Evolutionary conservation across 2,888 invertebrate genomes (phyloP).

Genomic region (Odontomyia ornata): DNA sequence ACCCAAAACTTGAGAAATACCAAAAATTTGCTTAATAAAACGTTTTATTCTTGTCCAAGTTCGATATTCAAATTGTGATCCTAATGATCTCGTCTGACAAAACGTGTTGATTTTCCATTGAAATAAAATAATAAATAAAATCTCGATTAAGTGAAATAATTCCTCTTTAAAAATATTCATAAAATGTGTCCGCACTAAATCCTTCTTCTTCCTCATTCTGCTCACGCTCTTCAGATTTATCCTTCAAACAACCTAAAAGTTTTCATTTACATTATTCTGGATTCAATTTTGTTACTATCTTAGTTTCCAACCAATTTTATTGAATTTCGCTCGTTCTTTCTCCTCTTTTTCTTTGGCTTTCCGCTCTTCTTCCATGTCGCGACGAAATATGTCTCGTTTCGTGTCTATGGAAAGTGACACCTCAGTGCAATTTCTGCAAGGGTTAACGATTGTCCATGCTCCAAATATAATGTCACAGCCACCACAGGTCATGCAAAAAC

Average conservation of each 20-base stretch:
- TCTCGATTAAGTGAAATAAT: no score
- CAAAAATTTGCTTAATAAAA: no score
- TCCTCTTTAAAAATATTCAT: conserved; percentile 1
- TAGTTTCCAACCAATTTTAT: neutral
- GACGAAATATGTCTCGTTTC: conserved; percentile 58
- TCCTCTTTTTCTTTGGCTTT: conserved; percentile 53
- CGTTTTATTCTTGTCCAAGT: no score
- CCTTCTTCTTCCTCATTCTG: neutral
- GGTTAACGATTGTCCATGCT: conserved; percentile 60
- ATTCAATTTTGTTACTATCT: neutral
- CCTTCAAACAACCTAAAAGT: neutral
- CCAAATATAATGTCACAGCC: conserved; percentile 62
- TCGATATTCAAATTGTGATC: no score
- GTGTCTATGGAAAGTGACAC: conserved; percentile 58
- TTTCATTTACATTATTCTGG: conserved; percentile 25
- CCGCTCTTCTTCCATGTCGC: conserved; percentile 55
- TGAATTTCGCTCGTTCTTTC: neutral
- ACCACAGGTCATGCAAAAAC: conserved; percentile 60
- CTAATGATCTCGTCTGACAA: no score
- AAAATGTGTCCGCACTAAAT: conserved; percentile 7
- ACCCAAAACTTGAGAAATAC: no score
- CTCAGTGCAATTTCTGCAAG: conserved; percentile 60
- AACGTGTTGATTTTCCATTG: no score
- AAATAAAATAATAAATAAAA: no score
- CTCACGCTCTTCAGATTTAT: neutral